These are phyloP conservation scores for Arrhopalites spinosus DNA, from an alignment of 2,888 invertebrate genomes.

Conservation along the genomic window DNA sequence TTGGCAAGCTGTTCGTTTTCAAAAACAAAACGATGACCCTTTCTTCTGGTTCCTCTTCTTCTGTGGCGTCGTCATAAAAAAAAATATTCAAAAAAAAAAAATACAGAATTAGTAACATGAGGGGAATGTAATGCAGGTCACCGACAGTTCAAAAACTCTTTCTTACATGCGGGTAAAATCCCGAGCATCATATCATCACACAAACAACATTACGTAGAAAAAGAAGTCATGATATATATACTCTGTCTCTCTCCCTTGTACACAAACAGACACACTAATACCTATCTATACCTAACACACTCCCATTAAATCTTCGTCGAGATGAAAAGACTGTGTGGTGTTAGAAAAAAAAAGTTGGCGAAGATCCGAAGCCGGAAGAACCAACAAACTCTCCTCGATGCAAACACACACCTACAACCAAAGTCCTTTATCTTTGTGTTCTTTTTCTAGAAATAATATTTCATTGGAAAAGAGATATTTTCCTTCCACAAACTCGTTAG, in stretches of 20 bases:
- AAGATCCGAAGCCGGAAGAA: constrained; percentile 27
- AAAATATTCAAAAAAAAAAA: constrained; percentile 4
- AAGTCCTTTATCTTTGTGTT: constrained; percentile 23
- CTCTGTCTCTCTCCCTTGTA: too few relatives aligned
- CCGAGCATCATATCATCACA: background rate
- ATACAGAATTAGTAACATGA: constrained; percentile 28
- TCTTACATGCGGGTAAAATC: constrained; percentile 23
- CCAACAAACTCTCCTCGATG: background rate
- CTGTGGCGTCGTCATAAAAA: constrained; percentile 21
- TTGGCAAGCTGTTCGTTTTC: constrained; percentile 10
- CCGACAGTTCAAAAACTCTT: constrained; percentile 32
- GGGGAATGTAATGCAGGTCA: constrained; percentile 31
- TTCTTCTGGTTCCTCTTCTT: background rate
- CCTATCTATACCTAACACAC: too few relatives aligned
- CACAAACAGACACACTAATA: background rate
- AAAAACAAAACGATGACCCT: constrained; percentile 21
- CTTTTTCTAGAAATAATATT: constrained; percentile 8
- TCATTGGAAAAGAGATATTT: constrained; percentile 8
- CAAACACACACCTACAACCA: constrained; percentile 11
- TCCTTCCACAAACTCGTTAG: background rate
- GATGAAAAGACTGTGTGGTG: background rate
- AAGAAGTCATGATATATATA: background rate
- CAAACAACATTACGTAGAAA: background rate
- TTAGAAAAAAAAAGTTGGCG: constrained; percentile 20
- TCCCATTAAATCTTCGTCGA: background rate